Percentiles rank a stretch among this genome's conserved stretches.
phyloP scores from a whole-genome alignment of 2,888 invertebrate genomes.

The Agriotes lineatus region DNA sequence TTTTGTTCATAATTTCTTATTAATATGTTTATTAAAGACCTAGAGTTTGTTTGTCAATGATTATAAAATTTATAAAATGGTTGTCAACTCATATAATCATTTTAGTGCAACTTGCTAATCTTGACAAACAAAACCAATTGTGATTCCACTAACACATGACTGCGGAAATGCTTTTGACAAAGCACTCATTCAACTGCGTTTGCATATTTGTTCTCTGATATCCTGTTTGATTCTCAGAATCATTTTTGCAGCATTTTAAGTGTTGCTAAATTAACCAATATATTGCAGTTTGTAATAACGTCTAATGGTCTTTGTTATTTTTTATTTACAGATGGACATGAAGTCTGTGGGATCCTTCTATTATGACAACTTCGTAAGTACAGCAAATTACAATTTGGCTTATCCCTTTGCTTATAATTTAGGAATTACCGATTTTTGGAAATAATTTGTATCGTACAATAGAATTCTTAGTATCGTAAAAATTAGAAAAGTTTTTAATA shows the following conservation, averaged over 20 bases:
- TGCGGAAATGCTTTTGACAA: conserved; percentile 34
- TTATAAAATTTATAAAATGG: not conserved
- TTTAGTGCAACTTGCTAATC: conserved; percentile 5
- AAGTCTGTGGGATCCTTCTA: conserved; percentile 96
- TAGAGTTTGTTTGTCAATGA: conserved; percentile 43
- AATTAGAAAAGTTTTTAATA: too few species aligned
- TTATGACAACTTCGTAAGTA: conserved; percentile 97
- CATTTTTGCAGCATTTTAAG: conserved; percentile 48
- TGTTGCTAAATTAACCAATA: conserved; percentile 27
- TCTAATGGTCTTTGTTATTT: conserved; percentile 42
- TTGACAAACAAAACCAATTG: conserved; percentile 32
- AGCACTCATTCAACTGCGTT: too few species aligned
- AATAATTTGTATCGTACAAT: too few species aligned
- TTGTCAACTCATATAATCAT: not conserved
- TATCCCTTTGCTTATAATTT: too few species aligned
- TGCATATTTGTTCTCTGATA: not conserved
- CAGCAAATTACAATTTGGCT: too few species aligned
- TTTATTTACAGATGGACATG: conserved; percentile 91
- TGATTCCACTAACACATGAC: conserved; percentile 29
- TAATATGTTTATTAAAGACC: conserved; percentile 45
- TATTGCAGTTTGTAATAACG: conserved; percentile 6
- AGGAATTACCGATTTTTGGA: too few species aligned
- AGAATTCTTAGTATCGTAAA: too few species aligned
- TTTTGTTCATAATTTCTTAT: conserved; percentile 49
- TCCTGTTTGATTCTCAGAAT: conserved; percentile 39